Conservation (phyloP, 1,140 invertebrate species). For the Drosophila malerkotliana region DNA sequence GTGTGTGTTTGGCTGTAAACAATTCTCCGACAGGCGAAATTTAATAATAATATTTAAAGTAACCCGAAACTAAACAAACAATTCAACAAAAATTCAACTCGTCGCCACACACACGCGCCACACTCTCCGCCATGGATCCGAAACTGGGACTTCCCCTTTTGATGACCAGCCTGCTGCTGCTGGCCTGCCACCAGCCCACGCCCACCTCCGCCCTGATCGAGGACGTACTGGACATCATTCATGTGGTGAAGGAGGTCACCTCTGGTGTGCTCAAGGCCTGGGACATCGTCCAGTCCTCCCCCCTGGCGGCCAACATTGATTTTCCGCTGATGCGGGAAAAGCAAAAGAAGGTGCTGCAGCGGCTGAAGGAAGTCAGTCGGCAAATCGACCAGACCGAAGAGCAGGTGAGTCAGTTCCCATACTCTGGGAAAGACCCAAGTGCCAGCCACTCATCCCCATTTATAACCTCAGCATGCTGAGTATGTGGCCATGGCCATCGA, state of each 20-base stretch:
- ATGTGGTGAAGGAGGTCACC: conserved; percentile 86
- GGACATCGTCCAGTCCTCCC: conserved; percentile 86
- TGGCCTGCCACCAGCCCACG: conserved; percentile 33
- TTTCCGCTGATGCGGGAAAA: conserved; percentile 86
- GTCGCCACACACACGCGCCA: conserved; percentile 13
- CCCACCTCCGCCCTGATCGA: conserved; percentile 84
- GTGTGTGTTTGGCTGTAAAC: conserved; percentile 9
- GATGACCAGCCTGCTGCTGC: conserved; percentile 10
- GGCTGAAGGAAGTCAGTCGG: conserved; percentile 84
- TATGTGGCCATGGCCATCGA: conserved; percentile 76
- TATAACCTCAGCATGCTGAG: conserved; percentile 60
- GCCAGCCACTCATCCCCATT: neutral
- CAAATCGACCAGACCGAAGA: conserved; percentile 83
- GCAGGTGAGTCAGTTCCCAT: conserved; percentile 51
- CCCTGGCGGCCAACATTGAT: conserved; percentile 85
- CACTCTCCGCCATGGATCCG: conserved; percentile 10
- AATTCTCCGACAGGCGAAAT: conserved; percentile 15
- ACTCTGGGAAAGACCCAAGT: neutral
- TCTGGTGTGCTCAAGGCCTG: conserved; percentile 86
- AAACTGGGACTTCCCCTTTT: conserved; percentile 27
- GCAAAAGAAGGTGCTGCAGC: conserved; percentile 85
- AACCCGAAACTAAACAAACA: conserved; percentile 1
- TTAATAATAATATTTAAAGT: conserved; percentile 30
- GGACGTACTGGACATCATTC: conserved; percentile 87
- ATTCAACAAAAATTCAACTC: neutral